Conservation (phyloP, 1,140 invertebrate genomes). For the Hyles vespertilio region DNA sequence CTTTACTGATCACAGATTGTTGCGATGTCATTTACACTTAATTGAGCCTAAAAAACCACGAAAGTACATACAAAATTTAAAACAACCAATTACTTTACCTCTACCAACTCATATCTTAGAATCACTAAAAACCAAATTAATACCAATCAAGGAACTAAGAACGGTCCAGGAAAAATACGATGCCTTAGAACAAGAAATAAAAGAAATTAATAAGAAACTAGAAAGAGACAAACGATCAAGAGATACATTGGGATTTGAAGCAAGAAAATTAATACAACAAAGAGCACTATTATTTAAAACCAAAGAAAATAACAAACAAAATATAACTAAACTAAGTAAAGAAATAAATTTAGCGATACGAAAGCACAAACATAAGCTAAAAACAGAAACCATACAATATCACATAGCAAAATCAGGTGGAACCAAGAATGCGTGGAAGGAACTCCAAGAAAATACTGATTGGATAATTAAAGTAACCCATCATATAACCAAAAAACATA, state of each 20-base stretch:
- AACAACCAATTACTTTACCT: conserved; percentile 14
- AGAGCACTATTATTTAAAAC: conserved; percentile 15
- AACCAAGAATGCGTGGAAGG: conserved; percentile 16
- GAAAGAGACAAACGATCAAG: conserved; percentile 4
- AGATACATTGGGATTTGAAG: conserved; percentile 22
- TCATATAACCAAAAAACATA: conserved; percentile 15
- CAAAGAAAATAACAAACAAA: conserved; percentile 16
- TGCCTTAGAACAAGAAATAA: conserved; percentile 18
- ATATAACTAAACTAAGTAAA: conserved; percentile 21
- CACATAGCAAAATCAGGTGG: conserved; percentile 20
- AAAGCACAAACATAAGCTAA: conserved; percentile 11
- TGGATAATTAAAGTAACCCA: conserved; percentile 20
- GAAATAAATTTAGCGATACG: conserved; percentile 17
- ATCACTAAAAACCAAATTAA: conserved; percentile 12
- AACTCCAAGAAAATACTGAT: conserved; percentile 16
- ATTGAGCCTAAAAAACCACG: conserved; percentile 17
- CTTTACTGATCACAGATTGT: conserved; percentile 27
- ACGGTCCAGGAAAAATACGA: conserved; percentile 17
- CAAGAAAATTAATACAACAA: conserved; percentile 20
- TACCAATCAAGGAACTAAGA: conserved; percentile 7
- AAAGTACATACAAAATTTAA: conserved; percentile 17
- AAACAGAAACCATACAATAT: conserved; percentile 5
- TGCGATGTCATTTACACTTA: conserved; percentile 19
- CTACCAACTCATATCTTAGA: conserved; percentile 16
- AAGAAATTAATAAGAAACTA: conserved; percentile 12